Base-by-base conservation (phyloP, 1,140 invertebrate genomes). In the Heliconius melpomene region DNA sequence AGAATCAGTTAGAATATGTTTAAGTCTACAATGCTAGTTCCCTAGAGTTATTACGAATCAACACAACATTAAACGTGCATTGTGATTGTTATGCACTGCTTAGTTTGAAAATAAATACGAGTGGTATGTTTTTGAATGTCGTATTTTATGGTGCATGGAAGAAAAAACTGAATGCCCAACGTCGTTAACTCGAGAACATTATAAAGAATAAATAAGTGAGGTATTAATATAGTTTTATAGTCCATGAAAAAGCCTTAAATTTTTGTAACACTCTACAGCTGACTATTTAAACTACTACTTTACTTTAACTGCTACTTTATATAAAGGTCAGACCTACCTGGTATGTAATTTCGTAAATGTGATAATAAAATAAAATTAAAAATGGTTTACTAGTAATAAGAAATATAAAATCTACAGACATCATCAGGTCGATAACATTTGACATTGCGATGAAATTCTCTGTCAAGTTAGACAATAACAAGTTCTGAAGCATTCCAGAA, bases 121-220 rank as follows among this genome's bases (percentile, higher is more conserved):
- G 74, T 81, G 80, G 77, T 85, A 87, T 89, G 90, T 88, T 88
- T 89, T 86, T 86, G 88, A 86, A 92, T 91, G 89, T 90, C 86
- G 88, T 90, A 90, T 90, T 93, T 93, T 93, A 93, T 89, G 90
- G 84, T 86, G 87, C 88, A 87, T 87, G 88, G 85, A 87, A 87
- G 88, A 91, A 92, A 91, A 92, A 93, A 92, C 87, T 84, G 87
- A 88, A 89, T 86, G 90, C 86, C 85, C 84, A 85, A 86, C 91
- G 86, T 93, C 90, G 90, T 92, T 93, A 93, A 93, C 89, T 92
- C 88, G 91, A 91, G 91, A 92, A 92, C 90, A 93, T 93, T 93
- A 92, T 90, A 90, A 89, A 84, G 87, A 91, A 93, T 93, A 93
- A 93, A 93, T 93, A 93, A 90, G 84, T 90, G 86, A 87, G 86